Percentiles rank a stretch among this genome's conserved stretches.
phyloP scores from a whole-genome alignment of 2,888 invertebrate genomes.

The Tortricodes alternella region DNA sequence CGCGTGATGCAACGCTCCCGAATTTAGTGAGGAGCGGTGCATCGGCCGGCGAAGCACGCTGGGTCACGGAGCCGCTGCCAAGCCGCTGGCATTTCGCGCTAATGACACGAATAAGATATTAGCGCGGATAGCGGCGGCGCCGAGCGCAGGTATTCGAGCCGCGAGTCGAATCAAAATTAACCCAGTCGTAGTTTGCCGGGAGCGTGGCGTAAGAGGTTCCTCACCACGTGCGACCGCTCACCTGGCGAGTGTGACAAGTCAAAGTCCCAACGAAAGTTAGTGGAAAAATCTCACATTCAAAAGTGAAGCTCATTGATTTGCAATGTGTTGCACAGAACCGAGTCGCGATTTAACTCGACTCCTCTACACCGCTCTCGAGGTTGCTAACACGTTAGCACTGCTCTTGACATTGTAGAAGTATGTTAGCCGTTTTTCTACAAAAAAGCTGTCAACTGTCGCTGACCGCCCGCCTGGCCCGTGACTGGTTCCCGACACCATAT shows the following conservation, averaged over 20 bases:
- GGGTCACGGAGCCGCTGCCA: slow-evolving; percentile 65
- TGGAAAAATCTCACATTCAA: no score
- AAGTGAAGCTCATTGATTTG: no score
- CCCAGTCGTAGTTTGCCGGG: slow-evolving; percentile 37
- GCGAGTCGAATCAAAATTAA: slow-evolving; percentile 64
- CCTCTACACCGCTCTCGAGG: background rate
- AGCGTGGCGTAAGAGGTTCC: slow-evolving; percentile 5
- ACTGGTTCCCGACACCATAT: slow-evolving; percentile 38
- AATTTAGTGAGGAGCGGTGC: slow-evolving; percentile 76
- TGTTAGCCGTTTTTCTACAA: slow-evolving; percentile 24
- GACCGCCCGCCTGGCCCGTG: slow-evolving; percentile 31
- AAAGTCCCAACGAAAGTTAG: no score
- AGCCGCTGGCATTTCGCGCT: slow-evolving; percentile 80
- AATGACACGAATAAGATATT: slow-evolving; percentile 82
- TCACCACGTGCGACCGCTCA: no score
- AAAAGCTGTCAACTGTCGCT: slow-evolving; percentile 14
- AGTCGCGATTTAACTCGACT: background rate
- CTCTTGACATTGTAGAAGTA: slow-evolving; percentile 25
- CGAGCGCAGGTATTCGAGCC: slow-evolving; percentile 64
- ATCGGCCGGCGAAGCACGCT: slow-evolving; percentile 65
- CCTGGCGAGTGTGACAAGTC: no score
- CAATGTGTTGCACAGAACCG: slow-evolving; percentile 3
- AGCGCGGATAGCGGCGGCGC: slow-evolving; percentile 70
- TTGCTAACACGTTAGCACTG: slow-evolving; percentile 17
- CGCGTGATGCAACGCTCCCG: slow-evolving; percentile 79